Percentiles rank a stretch among this genome's conserved stretches.
phyloP scores from a whole-genome alignment of 2,888 invertebrate species.

The Callinectes sapidus region DNA sequence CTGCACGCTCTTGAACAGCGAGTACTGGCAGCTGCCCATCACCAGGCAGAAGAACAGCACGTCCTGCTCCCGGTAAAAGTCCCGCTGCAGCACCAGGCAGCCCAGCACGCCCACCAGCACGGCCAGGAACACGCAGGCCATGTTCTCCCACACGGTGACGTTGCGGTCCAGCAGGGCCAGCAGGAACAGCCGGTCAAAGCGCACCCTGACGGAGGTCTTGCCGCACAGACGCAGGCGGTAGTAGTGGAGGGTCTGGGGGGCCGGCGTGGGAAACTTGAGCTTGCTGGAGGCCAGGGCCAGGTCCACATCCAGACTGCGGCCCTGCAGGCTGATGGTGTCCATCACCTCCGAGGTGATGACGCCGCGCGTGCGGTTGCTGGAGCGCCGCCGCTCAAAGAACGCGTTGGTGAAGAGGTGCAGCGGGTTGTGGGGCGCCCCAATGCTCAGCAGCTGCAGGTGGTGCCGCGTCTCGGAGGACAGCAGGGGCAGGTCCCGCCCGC shows the following conservation, averaged over 20 bases:
- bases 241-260: conserved; percentile 79
- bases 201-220: conserved; percentile 82
- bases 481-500: conserved; percentile 53
- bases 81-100: conserved; percentile 86
- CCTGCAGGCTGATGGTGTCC: conserved; percentile 51
- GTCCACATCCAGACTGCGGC: conserved; percentile 50
- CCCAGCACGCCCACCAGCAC: conserved; percentile 90
- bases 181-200: conserved; percentile 93
- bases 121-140: conserved; percentile 88
- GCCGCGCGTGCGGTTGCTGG: conserved; percentile 73
- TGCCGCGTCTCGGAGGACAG: conserved; percentile 60
- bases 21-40: conserved; percentile 98
- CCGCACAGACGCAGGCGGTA: conserved; percentile 83
- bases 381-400: conserved; percentile 75
- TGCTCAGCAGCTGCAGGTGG: conserved; percentile 62
- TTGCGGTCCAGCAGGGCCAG: conserved; percentile 95
- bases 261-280: conserved; percentile 73
- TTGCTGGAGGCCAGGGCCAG: conserved; percentile 53
- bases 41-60: conserved; percentile 97
- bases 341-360: conserved; percentile 51
- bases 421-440: conserved; percentile 72
- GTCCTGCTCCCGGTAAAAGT: conserved; percentile 93
- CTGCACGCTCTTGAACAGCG: conserved; percentile 96
- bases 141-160: conserved; percentile 87
- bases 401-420: conserved; percentile 75